A percentile compares a stretch with the other conserved stretches of the same genome.
Conservation (phyloP, 64 coral and sea anemone species). For the Acropora tenuis region DNA sequence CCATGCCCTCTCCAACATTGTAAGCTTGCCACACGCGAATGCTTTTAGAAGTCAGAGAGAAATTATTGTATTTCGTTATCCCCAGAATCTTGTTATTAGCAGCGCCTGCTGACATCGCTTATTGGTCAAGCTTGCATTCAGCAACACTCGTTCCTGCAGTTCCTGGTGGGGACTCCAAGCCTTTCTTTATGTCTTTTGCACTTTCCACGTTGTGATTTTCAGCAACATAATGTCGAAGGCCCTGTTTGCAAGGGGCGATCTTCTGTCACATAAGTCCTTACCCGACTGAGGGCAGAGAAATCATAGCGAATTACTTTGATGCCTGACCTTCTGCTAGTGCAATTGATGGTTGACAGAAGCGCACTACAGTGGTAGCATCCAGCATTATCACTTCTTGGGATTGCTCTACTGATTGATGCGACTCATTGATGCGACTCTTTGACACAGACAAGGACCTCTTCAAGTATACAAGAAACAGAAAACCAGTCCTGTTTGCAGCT, state of each 20-base stretch:
- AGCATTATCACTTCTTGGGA: background rate
- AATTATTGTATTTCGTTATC: constrained; percentile 56
- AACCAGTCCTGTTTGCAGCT: no score
- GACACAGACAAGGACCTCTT: no score
- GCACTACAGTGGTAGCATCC: background rate
- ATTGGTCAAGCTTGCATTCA: constrained; percentile 3
- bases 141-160: constrained; percentile 4
- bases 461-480: no score
- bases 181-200: constrained; percentile 21
- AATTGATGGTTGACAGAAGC: background rate
- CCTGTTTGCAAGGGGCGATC: background rate
- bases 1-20: constrained; percentile 46
- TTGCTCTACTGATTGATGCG: constrained; percentile 7
- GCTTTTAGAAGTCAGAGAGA: constrained; percentile 38
- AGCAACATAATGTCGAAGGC: background rate
- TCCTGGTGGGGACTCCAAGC: constrained; percentile 18
- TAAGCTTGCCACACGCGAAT: constrained; percentile 59
- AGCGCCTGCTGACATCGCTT: background rate
- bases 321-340: background rate
- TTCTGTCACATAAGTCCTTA: constrained; percentile 34
- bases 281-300: background rate
- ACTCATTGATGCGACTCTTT: no score
- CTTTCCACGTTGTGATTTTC: constrained; percentile 20
- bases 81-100: constrained; percentile 14
- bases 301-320: constrained; percentile 60